Percentiles rank a stretch among this genome's conserved stretches.
phyloP scores from a whole-genome alignment of 2,888 invertebrate genomes.

The Drosophila suboccidentalis region DNA sequence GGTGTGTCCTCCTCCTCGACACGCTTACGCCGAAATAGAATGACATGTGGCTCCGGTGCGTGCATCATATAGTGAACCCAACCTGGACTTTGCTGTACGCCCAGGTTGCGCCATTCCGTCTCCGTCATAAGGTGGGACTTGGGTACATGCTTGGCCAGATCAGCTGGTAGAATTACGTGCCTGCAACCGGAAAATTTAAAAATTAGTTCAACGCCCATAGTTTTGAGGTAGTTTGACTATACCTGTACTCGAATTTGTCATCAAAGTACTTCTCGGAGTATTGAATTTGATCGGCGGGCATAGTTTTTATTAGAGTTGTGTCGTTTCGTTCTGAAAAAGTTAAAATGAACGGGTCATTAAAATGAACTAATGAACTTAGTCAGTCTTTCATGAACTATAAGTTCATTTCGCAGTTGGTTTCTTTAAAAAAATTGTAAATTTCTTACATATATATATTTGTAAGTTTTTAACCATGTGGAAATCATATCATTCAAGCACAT shows the following conservation, averaged over 20 bases:
- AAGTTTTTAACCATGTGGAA: too few species aligned
- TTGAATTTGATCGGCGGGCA: constrained; percentile 94
- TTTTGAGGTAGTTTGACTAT: constrained; percentile 50
- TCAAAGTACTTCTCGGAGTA: constrained; percentile 97
- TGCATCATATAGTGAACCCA: constrained; percentile 91
- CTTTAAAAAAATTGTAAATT: too few species aligned
- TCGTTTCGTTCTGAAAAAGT: too few species aligned
- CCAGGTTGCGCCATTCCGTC: constrained; percentile 97
- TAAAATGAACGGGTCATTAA: too few species aligned
- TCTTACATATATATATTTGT: too few species aligned
- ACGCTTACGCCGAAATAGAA: constrained; percentile 90
- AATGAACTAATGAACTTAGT: too few species aligned
- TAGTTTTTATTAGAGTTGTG: too few species aligned
- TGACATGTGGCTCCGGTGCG: constrained; percentile 95
- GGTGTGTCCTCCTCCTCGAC: constrained; percentile 32
- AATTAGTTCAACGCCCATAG: not conserved
- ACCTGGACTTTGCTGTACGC: constrained; percentile 96
- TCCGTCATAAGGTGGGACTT: constrained; percentile 97
- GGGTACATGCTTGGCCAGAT: constrained; percentile 94
- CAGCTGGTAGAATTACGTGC: constrained; percentile 95
- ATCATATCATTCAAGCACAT: too few species aligned
- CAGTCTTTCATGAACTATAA: too few species aligned
- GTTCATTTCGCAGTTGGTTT: too few species aligned
- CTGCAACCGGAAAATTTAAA: constrained; percentile 85
- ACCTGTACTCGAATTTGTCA: constrained; percentile 95